Conservation (phyloP, 1,140 invertebrate species). For the Aporrectodea caliginosa region DNA sequence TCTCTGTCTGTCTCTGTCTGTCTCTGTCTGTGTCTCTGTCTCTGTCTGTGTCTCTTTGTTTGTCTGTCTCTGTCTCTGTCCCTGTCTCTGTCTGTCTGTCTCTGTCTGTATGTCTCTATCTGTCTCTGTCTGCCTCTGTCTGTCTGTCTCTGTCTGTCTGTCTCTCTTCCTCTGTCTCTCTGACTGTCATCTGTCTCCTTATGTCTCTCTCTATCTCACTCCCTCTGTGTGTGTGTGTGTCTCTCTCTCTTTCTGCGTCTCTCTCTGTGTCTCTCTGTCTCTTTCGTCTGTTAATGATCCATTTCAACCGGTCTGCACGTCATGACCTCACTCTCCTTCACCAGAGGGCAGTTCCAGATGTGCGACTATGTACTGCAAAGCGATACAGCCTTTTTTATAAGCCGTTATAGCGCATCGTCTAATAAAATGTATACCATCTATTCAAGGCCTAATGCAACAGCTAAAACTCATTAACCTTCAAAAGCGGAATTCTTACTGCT, state of each 20-base stretch:
- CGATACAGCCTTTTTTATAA: no score
- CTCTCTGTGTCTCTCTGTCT: not conserved
- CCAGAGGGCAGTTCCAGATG: not conserved
- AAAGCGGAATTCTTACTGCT: no score
- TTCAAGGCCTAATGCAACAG: not conserved
- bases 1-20: not conserved
- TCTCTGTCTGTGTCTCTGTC: not conserved
- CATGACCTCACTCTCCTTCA: not conserved
- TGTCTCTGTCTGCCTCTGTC: not conserved
- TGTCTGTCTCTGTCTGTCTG: not conserved
- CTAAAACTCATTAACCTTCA: no score
- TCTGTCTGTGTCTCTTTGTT: not conserved
- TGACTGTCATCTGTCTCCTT: not conserved
- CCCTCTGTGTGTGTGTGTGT: not conserved
- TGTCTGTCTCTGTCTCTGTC: not conserved
- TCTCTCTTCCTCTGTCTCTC: not conserved
- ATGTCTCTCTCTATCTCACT: not conserved
- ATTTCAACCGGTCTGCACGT: not conserved
- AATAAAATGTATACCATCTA: not conserved
- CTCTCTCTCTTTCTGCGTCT: not conserved
- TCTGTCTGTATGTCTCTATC: not conserved
- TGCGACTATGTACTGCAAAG: not conserved
- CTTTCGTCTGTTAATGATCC: not conserved
- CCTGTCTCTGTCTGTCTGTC: not conserved
- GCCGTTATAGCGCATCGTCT: not conserved